Percentiles rank a stretch among this genome's conserved stretches.
Conservation (phyloP, 1,140 invertebrate species). For the Solen grandis region DNA sequence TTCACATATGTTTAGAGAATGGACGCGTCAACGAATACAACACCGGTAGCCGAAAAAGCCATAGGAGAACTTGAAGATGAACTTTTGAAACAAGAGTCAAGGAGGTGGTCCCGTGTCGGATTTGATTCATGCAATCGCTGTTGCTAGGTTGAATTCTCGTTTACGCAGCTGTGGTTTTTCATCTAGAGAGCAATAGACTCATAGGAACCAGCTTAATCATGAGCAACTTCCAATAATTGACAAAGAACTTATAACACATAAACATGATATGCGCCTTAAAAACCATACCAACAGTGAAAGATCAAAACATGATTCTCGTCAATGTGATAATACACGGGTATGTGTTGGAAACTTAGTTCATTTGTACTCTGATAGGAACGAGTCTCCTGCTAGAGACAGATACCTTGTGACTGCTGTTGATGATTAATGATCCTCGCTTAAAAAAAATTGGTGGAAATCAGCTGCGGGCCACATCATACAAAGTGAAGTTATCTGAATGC, state of each 20-base stretch:
- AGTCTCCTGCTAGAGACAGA: constrained; percentile 9
- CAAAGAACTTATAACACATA: constrained; percentile 17
- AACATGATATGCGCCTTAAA: neutral
- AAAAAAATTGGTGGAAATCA: constrained; percentile 52
- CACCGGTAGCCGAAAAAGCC: constrained; percentile 52
- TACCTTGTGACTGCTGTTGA: constrained; percentile 36
- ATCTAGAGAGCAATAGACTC: constrained; percentile 22
- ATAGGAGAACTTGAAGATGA: constrained; percentile 48
- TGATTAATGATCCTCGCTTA: constrained; percentile 38
- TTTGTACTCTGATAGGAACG: constrained; percentile 39
- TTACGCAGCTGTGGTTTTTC: neutral
- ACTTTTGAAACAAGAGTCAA: constrained; percentile 22
- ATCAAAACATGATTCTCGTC: neutral
- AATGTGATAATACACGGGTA: neutral
- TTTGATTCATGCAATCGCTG: neutral
- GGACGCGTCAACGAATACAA: constrained; percentile 33
- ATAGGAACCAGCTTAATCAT: constrained; percentile 22
- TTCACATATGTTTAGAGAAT: neutral
- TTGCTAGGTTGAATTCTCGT: constrained; percentile 32
- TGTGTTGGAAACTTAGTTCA: constrained; percentile 55
- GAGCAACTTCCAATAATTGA: constrained; percentile 49
- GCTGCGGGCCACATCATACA: constrained; percentile 37
- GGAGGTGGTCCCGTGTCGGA: neutral
- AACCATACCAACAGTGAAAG: constrained; percentile 50
- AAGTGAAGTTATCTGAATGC: constrained; percentile 43